Evolutionary conservation across 1,140 invertebrate genomes (phyloP), one percentile per base, ranked within the genome.

Genomic region (Apolygus lucorum): DNA sequence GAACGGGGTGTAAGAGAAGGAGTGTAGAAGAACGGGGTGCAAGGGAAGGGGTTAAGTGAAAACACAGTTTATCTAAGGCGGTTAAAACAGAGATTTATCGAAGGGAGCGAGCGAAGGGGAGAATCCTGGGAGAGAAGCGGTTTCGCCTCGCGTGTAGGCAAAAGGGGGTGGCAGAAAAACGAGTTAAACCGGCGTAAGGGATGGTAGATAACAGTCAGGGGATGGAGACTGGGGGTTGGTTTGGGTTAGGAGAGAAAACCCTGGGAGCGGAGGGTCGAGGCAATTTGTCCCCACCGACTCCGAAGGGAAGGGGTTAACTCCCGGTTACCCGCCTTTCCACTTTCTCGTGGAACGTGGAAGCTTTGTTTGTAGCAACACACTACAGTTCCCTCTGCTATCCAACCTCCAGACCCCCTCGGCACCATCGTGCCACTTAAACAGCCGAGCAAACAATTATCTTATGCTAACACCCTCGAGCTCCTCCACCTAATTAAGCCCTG

Each of bases 401-500:
- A 14, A 2, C 22, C 22, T 27, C 62, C 62, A 17, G 21, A n/a
- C 22, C 62, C 27, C 17, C 14, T 21, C 27, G 26, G 21, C 22
- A 17, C 62, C 62, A 22, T 27, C 62, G 22, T 27, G 27, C 62
- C 27, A 25, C 22, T 27, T 63, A 27, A 63, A 63, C 62, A 63
- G 62, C 27, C 27, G 62, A 63, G 62, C 62, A 63, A 63, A 63
- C 62, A 63, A 63, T 63, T 63, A 63, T 27, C 62, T 25, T 63
- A 63, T 63, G 62, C 62, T 27, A 63, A 63, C 62, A 63, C 62
- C 62, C 62, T 63, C 21, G 21, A 27, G 27, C 62, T 63, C 62
- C 62, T 63, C 27, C 62, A 63, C 62, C 62, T 63, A 63, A 63
- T 63, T 63, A 63, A 63, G 62, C 62, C 27, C 62, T 63, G 17